Evolutionary conservation across 1,140 invertebrate genomes (phyloP), one percentile per base, ranked within the genome.

Genomic region (Drosophila ercepeae): DNA sequence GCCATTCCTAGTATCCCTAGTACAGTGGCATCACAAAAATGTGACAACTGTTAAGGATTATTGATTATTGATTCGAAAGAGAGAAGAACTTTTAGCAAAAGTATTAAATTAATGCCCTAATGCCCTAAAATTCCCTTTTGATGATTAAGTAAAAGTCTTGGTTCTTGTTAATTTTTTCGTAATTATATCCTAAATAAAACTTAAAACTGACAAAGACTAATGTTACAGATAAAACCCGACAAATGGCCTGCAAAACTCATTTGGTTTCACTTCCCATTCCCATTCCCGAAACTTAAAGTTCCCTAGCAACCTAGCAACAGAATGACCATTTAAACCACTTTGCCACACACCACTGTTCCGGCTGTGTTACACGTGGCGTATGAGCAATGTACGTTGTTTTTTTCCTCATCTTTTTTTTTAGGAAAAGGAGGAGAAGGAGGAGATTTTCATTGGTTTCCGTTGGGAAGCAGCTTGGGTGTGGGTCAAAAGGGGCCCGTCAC

Each of bases 401-500:
- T 39, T 39, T 13, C n/a, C n/a, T 39, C n/a, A 3, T 7, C 11
- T 6, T 18, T 41, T 58, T 86, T 82, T 86, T 79, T 46, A 4
- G 5, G n/a, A n/a, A n/a, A n/a, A n/a, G n/a, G n/a, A n/a, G n/a
- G n/a, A n/a, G 11, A n/a, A 5, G 34, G 34, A 5, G 25, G 42
- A 57, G 6, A 45, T 49, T 50, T 75, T 59, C 54, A 61, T 68
- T 64, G 32, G 29, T 61, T 53, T 71, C 42, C 29, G 55, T 53
- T 53, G 51, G 65, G 25, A 58, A 32, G 51, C 46, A 51, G 42
- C 57, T 48, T 61, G 57, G 34, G 41, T 48, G 11, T 54, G 81
- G 75, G 79, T 79, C 81, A 81, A 81, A 76, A 75, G 45, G 69
- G 67, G 58, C 61, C 73, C 77, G 79, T 84, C 79, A 84, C 79